Evolutionary conservation across 2,888 invertebrate species (phyloP), one percentile per base, ranked within the genome.

Genomic region (Amphipyra tragopoginis): DNA sequence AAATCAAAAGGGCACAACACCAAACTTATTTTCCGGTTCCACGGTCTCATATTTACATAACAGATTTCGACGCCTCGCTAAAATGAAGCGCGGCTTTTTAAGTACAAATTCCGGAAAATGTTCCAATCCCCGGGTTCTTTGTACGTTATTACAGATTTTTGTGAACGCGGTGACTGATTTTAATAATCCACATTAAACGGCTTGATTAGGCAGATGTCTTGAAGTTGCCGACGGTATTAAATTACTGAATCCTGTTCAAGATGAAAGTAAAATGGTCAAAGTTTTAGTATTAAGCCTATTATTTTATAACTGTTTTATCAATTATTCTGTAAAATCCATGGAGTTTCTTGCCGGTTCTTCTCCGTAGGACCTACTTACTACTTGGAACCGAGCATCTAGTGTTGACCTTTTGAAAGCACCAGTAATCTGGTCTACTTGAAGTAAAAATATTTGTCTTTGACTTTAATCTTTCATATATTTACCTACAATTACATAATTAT

Each of bases 1-100:
- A 79, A 80, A 80, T 82, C 83, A 77, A 86, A 86, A 80, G 86
- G 85, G 67, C 72, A 72, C 78, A 78, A 84, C 84, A 84, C 79
- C 80, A 84, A 89, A 87, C 86, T 89, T 87, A 87, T 89, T 88
- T 87, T 88, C 85, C 86, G 85, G 82, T 85, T 80, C 86, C 84
- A 77, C 75, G 84, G 75, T 77, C 80, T 74, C 85, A 81, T 86
- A 88, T 90, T 89, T 89, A 86, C 87, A 88, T 90, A 86, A 84
- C 83, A 85, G 81, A 83, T 80, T 83, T 77, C 74, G 68, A 76
- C 77, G 60, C 64, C 65, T 58, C 66, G 72, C 72, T 66, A 79
- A 81, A 82, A 83, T 79, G 77, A 76, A 77, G 70, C 60, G 73
- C 66, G 75, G 71, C 65, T 62, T 77, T 73, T 77, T 77, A 73